phyloP scores from a whole-genome alignment of 2,797 vertebrate species.

The Callimico goeldii region DNA sequence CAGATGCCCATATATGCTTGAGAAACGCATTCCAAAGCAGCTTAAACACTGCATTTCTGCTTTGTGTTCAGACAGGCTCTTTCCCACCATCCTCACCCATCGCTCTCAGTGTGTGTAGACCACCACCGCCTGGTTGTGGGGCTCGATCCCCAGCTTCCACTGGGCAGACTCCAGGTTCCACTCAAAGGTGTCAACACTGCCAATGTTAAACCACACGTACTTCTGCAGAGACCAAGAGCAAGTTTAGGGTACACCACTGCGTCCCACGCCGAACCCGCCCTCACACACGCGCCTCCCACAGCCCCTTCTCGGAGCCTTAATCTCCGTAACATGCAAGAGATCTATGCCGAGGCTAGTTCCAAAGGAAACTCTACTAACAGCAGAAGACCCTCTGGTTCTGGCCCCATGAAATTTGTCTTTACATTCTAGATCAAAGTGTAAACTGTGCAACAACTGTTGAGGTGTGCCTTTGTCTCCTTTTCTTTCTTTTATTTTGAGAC shows the following conservation, averaged over 20 bases:
- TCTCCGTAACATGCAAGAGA: neutral
- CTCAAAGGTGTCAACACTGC: constrained; percentile 86
- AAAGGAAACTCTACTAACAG: neutral
- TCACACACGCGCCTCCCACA: neutral
- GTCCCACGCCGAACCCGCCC: neutral
- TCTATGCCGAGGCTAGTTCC: neutral
- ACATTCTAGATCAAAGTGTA: neutral
- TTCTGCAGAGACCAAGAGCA: constrained; percentile 70
- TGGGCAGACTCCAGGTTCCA: constrained; percentile 84
- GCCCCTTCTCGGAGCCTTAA: neutral
- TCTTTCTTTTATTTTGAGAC: no score
- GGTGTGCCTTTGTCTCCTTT: neutral
- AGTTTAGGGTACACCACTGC: neutral
- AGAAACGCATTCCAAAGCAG: neutral
- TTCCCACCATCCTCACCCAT: constrained; percentile 79
- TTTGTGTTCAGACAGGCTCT: neutral
- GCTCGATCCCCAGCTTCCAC: constrained; percentile 83
- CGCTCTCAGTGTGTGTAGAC: constrained; percentile 82
- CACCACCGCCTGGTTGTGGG: constrained; percentile 70
- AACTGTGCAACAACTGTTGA: neutral
- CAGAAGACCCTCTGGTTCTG: neutral
- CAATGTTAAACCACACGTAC: constrained; percentile 85
- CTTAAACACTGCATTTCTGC: neutral
- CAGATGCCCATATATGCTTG: neutral
- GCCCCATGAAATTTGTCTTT: neutral